These are phyloP conservation scores for Elephas maximus DNA, from an alignment of 2,113 vertebrate genomes.

Conservation along the genomic window DNA sequence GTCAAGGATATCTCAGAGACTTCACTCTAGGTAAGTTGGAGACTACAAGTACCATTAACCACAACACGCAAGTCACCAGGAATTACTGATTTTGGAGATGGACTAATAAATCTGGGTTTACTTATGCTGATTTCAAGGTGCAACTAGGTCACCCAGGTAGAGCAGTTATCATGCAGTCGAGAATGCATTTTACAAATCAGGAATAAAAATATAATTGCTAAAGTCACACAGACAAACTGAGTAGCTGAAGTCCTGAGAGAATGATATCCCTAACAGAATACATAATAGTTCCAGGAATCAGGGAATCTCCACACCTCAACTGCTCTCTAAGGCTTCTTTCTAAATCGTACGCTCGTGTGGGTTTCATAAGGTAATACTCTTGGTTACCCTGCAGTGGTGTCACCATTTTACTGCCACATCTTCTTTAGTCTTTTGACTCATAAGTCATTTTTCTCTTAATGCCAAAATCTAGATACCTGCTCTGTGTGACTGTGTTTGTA, in stretches of 20 bases:
- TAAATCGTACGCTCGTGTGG: not conserved
- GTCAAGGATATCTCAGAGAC: conserved; percentile 34
- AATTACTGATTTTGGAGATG: conserved; percentile 21
- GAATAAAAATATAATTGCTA: conserved; percentile 51
- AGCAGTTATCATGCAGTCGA: conserved; percentile 16
- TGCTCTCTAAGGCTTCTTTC: not conserved
- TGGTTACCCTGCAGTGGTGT: not conserved
- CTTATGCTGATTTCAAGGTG: not conserved
- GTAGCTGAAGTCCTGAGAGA: not conserved
- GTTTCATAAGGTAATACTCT: not conserved
- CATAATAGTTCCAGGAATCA: not conserved
- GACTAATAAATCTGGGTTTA: conserved; percentile 63
- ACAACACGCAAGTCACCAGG: conserved; percentile 19
- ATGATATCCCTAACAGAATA: not conserved
- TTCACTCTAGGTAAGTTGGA: conserved; percentile 12
- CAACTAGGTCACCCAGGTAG: conserved; percentile 53
- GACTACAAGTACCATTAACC: conserved; percentile 8
- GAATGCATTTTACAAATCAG: conserved; percentile 29
- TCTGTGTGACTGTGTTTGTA: not conserved
- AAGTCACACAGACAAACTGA: not conserved
- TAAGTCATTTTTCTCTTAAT: conserved; percentile 44
- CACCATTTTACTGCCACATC: not conserved
- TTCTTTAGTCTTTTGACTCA: not conserved
- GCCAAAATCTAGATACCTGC: not conserved
- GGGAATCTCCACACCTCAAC: not conserved